Evolutionary conservation across 2,113 vertebrate genomes (phyloP), one percentile per base, ranked within the genome.

Genomic region (Xiphophorus maculatus): DNA sequence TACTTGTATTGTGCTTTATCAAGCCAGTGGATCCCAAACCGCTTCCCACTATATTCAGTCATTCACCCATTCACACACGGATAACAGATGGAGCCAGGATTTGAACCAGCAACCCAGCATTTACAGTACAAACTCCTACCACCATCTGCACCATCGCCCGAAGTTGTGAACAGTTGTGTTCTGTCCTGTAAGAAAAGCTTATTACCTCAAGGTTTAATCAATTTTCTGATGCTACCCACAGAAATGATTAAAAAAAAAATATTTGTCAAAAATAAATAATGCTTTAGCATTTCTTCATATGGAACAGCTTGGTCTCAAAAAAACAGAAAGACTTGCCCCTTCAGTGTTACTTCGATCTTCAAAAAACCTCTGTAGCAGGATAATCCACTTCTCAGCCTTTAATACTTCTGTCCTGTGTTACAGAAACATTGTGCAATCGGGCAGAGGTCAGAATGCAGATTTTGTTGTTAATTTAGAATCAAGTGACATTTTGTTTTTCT

Each of bases 311-410:
- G 27, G 32, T 9, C 28, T 70, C 61, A 30, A 28, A 27, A 6
- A 35, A 77, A 42, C 32, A 13, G 42, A 32, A 60, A 27, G 2
- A 58, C 44, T 69, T 35, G 0, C 2, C 61, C 27, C 28, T 63
- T 65, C 48, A 58, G 62, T 11, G 28, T 42, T 30, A 65, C 70
- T 62, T 60, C 12, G 51, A 66, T 66, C 37, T 29, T 77, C 44
- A 30, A 22, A 40, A 40, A 42, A 15, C 30, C 33, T 62, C 48
- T 67, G 68, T 37, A 64, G 60, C 60, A 54, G 30, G 40, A 5
- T 69, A 64, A 27, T n/a, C 60, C 27, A 12, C 61, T 64, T 71
- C 25, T 30, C 44, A 58, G 68, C 22, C 61, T 54, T 58, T 3
- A 30, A 61, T 66, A 61, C 64, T 25, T 27, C 32, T 44, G 15